Evolutionary conservation across 1,140 invertebrate species (phyloP).

Genomic region (Scaptomyza montana): DNA sequence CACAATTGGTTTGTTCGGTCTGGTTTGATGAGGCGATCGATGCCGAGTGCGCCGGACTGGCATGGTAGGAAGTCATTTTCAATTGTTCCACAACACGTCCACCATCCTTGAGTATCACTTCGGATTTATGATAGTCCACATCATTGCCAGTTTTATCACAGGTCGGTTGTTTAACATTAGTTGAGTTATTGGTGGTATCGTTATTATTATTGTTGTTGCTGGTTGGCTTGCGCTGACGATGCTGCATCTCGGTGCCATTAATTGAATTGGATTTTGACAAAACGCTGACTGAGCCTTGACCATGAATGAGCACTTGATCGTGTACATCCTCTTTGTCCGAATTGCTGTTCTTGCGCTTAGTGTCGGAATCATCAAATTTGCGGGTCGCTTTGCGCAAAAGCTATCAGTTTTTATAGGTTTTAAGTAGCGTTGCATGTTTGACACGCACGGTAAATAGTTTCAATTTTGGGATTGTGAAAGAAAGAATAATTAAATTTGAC

Average conservation of each 20-base stretch:
- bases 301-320: conserved; percentile 64
- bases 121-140: conserved; percentile 62
- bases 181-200: conserved; percentile 53
- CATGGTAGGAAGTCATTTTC: conserved; percentile 64
- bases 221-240: conserved; percentile 73
- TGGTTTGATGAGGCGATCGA: conserved; percentile 73
- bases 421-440: conserved; percentile 34
- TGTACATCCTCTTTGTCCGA: conserved; percentile 78
- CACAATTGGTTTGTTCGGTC: conserved; percentile 79
- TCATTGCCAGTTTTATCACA: conserved; percentile 75
- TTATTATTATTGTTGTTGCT: conserved; percentile 68
- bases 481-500: conserved; percentile 75
- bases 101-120: conserved; percentile 60
- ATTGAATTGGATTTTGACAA: conserved; percentile 5
- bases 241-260: conserved; percentile 74
- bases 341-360: conserved; percentile 81
- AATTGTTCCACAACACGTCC: conserved; percentile 65
- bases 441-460: conserved; percentile 18
- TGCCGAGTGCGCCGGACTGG: conserved; percentile 69
- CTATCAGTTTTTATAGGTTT: conserved; percentile 35
- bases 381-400: conserved; percentile 64
- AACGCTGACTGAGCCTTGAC: conserved; percentile 26
- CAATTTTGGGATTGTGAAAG: conserved; percentile 51
- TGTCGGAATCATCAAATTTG: conserved; percentile 69
- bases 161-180: conserved; percentile 66